Evolutionary conservation across 2,888 invertebrate species (phyloP), one percentile per base, ranked within the genome.

Genomic region (Julus scanicus): DNA sequence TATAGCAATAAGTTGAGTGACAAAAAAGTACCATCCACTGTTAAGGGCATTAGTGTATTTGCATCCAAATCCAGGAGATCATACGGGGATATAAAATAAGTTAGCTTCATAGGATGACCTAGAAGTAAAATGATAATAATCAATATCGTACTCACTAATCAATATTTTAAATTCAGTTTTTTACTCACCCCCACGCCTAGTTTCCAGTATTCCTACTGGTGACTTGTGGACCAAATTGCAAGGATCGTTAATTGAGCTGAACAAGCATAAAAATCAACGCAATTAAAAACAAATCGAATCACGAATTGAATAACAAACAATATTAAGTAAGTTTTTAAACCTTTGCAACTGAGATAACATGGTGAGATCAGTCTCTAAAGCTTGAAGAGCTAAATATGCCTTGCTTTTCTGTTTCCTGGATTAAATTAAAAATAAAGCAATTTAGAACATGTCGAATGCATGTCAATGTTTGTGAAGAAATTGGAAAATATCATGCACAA

Each of bases 21-120:
- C 29, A 94, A 93, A 29, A 90, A 90, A 87, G 91, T 91, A 92
- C 93, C 93, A 91, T 97, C 97, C 20, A 95, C 94, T 85, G 95
- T 96, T 89, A 98, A 93, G 13, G 95, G 95, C 91, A 95, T 95
- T 83, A 96, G 94, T 8, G 95, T 94, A 90, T 95, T 95, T 88
- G 94, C 94, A 89, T 96, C 95, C 90, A 95, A 94, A 92, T 97
- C 96, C 90, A 98, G 93, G 86, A 98, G 93, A 92, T 98, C 98
- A 91, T 98, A 98, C 0, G 98, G 98, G 0, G 97, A 96, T 5
- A 98, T 96, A 92, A 98, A 98, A 92, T 98, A 99, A 0, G 97
- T 98, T 48, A 99, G 93, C 91, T 96, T 96, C 96, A 98, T 96
- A 0, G 98, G 96, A 91, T 98, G 97, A 89, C 97, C 96, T 96